These are phyloP conservation scores for Campylomormyrus tamandua DNA, from an alignment of 2,113 vertebrate genomes.

Conservation along the genomic window DNA sequence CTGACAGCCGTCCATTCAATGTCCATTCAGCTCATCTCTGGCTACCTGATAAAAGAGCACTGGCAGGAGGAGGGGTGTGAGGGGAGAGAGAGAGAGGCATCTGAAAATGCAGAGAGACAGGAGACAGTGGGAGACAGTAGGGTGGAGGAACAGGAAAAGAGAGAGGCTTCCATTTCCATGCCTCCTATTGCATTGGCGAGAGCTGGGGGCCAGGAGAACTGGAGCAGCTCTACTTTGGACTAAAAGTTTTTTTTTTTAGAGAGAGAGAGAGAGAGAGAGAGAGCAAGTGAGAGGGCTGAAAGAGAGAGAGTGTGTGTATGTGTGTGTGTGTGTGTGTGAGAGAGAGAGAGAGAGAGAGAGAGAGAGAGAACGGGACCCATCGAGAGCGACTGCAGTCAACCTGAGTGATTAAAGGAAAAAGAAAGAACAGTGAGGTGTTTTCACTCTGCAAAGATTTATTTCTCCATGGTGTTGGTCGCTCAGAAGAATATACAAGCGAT, in stretches of 20 bases:
- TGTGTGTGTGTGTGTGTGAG: no score
- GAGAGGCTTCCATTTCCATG: conserved; percentile 15
- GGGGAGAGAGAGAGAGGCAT: conserved; percentile 27
- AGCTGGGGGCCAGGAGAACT: conserved; percentile 9
- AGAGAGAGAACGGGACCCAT: conserved; percentile 27
- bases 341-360: conserved; percentile 28
- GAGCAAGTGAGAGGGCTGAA: conserved; percentile 25
- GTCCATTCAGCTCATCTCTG: conserved; percentile 37
- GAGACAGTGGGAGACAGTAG: conserved; percentile 17
- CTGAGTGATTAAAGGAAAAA: conserved; percentile 44
- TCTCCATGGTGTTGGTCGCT: conserved; percentile 50
- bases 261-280: conserved; percentile 4
- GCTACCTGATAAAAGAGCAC: conserved; percentile 55
- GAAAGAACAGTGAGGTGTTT: conserved; percentile 26
- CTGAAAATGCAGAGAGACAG: conserved; percentile 29
- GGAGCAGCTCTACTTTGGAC: conserved; percentile 11
- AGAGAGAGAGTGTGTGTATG: conserved; percentile 33
- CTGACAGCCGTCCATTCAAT: conserved; percentile 48
- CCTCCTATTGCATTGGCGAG: conserved; percentile 10
- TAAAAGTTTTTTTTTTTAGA: conserved; percentile 19
- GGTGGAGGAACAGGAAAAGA: conserved; percentile 14
- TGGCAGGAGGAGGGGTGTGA: conserved; percentile 44
- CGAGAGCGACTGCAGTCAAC: conserved; percentile 59
- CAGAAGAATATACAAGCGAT: conserved; percentile 35
- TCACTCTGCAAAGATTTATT: conserved; percentile 37